phyloP scores from a whole-genome alignment of 2,113 vertebrate genomes.

The Meles meles region DNA sequence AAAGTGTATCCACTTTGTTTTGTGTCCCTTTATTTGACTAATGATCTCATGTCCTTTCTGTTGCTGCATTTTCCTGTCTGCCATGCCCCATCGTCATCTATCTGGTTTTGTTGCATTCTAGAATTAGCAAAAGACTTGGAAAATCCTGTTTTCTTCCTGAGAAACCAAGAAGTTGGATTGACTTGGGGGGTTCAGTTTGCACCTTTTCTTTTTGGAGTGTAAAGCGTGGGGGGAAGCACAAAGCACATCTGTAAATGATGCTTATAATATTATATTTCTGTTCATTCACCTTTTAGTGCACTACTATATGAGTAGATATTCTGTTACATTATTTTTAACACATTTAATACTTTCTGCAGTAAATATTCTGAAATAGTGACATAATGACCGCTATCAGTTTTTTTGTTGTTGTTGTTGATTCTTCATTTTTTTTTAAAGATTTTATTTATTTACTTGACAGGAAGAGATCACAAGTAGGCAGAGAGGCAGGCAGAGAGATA shows the following conservation, averaged over 20 bases:
- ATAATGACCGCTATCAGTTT: neutral
- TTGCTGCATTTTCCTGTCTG: neutral
- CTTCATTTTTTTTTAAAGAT: no score
- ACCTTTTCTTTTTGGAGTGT: neutral
- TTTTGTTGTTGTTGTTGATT: neutral
- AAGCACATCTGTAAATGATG: neutral
- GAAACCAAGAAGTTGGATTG: neutral
- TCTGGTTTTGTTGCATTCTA: neutral
- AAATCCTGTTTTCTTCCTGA: neutral
- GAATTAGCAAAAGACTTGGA: neutral
- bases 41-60: slow-evolving; percentile 38
- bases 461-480: no score
- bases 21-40: neutral
- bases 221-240: neutral
- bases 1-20: slow-evolving; percentile 28
- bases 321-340: slow-evolving; percentile 6
- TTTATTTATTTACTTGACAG: no score
- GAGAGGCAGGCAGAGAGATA: no score
- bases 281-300: neutral
- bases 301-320: neutral
- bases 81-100: neutral
- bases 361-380: slow-evolving; percentile 32
- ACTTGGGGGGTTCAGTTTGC: neutral
- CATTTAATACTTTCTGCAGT: slow-evolving; percentile 18
- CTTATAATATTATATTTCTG: neutral